Evolutionary conservation across 1,140 invertebrate genomes (phyloP), one percentile per base, ranked within the genome.

Genomic region (Drosophila willistoni): DNA sequence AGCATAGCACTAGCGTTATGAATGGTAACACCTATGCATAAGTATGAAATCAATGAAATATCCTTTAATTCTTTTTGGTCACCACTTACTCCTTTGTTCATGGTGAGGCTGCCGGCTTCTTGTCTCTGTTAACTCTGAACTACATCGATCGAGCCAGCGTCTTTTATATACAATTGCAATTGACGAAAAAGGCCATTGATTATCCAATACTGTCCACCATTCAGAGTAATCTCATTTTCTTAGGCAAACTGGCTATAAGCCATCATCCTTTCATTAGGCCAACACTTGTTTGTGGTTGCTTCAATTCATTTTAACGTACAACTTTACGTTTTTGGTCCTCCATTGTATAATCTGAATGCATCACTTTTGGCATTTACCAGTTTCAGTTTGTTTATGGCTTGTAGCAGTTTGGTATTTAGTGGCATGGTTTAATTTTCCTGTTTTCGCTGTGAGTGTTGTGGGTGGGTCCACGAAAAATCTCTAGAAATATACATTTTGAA

Each of bases 31-130:
- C 10, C 44, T 51, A 51, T 1, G 9, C 7, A 51, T 86, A 39
- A 0, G 34, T 29, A 9, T 25, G 47, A 33, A 33, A 68, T 13
- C 25, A 22, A 19, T 34, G 7, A 10, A 3, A 13, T 59, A 7
- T 5, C 29, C 9, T 7, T 4, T 12, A 19, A 62, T 66, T 22
- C 34, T 33, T 7, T 19, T 1, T 13, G 7, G 3, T 34, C 29
- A 1, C 5, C 66, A 89, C 84, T 89, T 64, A 89, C 84, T 71
- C 36, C 61, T 61, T 84, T 79, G 17, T 62, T 41, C 84, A 84
- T 89, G 14, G 73, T 64, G 44, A 51, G 44, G 57, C n/a, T 66
- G 22, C 10, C n/a, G 41, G 10, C 69, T 22, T 51, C 7, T 17
- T 63, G 41, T 54, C 25, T 47, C 33, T 34, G 47, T 64, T 57